Evolutionary conservation across 1,140 invertebrate species (phyloP).

Genomic region (Meloidogyne exigua): DNA sequence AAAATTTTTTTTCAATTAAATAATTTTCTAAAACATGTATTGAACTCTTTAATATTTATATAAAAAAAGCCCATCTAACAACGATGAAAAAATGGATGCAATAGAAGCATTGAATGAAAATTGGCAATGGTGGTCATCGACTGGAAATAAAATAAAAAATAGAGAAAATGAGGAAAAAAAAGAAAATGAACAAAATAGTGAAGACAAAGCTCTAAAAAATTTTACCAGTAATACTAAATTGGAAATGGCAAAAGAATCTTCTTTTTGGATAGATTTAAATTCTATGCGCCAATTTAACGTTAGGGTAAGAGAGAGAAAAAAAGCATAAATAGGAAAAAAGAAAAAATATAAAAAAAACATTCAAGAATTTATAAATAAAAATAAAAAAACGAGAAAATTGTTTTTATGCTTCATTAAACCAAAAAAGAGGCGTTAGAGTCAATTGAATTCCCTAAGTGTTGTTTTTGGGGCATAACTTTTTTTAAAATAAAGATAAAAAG

Average conservation of each 20-base stretch:
- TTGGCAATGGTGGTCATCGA: neutral
- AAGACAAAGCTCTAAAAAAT: neutral
- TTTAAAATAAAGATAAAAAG: no score
- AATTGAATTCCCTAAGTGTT: no score
- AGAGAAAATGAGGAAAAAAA: neutral
- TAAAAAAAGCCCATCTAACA: neutral
- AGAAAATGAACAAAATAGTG: neutral
- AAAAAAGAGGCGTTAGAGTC: no score
- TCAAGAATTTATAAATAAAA: neutral
- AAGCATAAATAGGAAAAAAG: neutral
- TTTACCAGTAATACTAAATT: neutral
- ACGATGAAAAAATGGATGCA: neutral
- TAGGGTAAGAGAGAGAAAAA: conserved; percentile 6
- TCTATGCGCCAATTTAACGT: neutral
- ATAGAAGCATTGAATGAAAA: conserved; percentile 1
- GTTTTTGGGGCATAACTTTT: no score
- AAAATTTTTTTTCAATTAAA: no score
- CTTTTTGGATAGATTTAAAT: neutral
- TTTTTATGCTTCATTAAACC: no score
- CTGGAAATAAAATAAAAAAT: conserved; percentile 2
- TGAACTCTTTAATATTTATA: conserved; percentile 5
- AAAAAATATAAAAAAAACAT: neutral
- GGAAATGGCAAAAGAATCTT: neutral
- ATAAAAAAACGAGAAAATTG: no score
- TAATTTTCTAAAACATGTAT: neutral